These are phyloP conservation scores for Jaculus jaculus DNA, from an alignment of 2,113 vertebrate genomes.

Conservation along the genomic window DNA sequence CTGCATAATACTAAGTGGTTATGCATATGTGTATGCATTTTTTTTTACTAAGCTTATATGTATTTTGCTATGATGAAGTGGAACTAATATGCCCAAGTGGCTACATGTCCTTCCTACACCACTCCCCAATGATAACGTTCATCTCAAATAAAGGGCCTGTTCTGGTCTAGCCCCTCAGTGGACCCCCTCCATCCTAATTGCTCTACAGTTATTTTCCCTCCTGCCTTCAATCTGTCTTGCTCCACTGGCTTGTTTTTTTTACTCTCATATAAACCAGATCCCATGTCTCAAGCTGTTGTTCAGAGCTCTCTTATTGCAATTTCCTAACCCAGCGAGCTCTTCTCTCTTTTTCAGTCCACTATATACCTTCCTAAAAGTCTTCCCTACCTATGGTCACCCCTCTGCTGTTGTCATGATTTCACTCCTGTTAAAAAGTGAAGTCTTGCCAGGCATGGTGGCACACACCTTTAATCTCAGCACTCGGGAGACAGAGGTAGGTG, in stretches of 20 bases:
- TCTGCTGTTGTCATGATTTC: neutral
- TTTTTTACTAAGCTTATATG: conserved; percentile 37
- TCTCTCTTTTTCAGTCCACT: neutral
- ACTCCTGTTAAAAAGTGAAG: neutral
- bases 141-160: conserved; percentile 15
- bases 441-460: too few species aligned
- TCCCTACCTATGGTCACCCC: neutral
- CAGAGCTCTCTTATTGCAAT: neutral
- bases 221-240: neutral
- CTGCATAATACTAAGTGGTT: conserved; percentile 51
- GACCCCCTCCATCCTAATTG: neutral
- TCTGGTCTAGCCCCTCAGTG: neutral
- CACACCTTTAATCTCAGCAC: too few species aligned
- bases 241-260: conserved; percentile 1
- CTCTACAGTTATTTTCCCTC: neutral
- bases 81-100: conserved; percentile 22
- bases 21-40: conserved; percentile 31
- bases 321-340: neutral
- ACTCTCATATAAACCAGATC: neutral
- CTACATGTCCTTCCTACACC: neutral
- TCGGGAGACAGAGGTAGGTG: too few species aligned
- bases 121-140: neutral
- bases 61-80: conserved; percentile 50
- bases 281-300: neutral
- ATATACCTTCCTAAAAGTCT: neutral